Evolutionary conservation across 2,888 invertebrate genomes (phyloP).

Genomic region (Chirona hameri): DNA sequence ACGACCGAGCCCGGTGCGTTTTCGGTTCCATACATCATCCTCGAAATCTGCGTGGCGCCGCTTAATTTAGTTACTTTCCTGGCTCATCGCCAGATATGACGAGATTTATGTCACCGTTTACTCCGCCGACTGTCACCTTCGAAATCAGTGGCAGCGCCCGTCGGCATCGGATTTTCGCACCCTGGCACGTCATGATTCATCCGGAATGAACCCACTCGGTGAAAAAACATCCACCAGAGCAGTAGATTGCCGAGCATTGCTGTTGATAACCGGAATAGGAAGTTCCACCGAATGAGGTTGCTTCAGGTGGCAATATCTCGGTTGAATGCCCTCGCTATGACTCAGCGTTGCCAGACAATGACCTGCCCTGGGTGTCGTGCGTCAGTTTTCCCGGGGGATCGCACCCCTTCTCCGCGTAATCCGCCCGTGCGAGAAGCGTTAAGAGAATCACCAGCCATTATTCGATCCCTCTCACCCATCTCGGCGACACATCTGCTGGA

Average conservation of each 20-base stretch:
- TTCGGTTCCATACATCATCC: not conserved
- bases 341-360: not conserved
- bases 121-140: not conserved
- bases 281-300: no score
- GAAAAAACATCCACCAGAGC: not conserved
- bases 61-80: not conserved
- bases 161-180: not conserved
- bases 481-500: not conserved
- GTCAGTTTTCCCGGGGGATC: not conserved
- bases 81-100: not conserved
- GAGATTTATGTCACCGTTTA: not conserved
- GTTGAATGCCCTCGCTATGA: not conserved
- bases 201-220: not conserved
- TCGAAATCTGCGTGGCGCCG: not conserved
- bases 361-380: not conserved
- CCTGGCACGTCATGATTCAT: not conserved
- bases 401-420: constrained; percentile 1
- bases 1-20: not conserved
- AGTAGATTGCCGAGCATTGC: not conserved
- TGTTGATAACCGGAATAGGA: not conserved
- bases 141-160: not conserved
- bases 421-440: not conserved
- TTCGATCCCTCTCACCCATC: not conserved
- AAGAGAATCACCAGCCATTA: not conserved
- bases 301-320: no score